Conservation (phyloP, 2,888 invertebrate species). For the Papilio gigon region DNA sequence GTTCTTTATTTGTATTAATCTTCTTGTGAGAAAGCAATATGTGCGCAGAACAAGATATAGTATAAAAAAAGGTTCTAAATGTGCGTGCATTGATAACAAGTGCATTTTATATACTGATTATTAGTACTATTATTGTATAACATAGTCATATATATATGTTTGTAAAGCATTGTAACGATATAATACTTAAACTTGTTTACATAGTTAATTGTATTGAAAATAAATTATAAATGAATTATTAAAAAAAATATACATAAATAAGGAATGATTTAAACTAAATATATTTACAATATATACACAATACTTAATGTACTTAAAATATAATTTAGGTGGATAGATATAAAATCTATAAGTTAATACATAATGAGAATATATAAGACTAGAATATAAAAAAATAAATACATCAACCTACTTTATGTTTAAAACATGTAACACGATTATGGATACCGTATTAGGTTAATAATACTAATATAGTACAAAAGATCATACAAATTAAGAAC, state of each 20-base stretch:
- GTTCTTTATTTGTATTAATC: conserved; percentile 80
- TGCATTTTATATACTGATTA: neutral
- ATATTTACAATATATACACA: conserved; percentile 48
- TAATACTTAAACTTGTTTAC: neutral
- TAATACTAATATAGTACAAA: conserved; percentile 71
- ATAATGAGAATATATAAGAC: conserved; percentile 40
- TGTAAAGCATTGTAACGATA: neutral
- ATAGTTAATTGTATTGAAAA: conserved; percentile 38
- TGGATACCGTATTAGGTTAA: conserved; percentile 78
- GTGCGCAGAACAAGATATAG: neutral
- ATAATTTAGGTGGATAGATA: conserved; percentile 29
- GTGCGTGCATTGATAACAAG: conserved; percentile 11
- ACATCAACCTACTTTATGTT: conserved; percentile 50
- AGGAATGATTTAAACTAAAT: conserved; percentile 26
- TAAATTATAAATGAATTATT: conserved; percentile 37
- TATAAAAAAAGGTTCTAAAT: neutral
- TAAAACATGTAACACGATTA: conserved; percentile 75
- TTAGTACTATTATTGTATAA: conserved; percentile 38
- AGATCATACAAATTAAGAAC: conserved; percentile 77
- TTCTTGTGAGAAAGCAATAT: conserved; percentile 47
- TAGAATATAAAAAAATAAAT: conserved; percentile 44
- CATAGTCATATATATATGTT: neutral
- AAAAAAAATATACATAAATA: conserved; percentile 33
- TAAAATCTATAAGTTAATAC: conserved; percentile 41
- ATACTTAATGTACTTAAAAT: conserved; percentile 29